Conservation (phyloP, 2,888 invertebrate genomes). For the Apotomis betuletana region DNA sequence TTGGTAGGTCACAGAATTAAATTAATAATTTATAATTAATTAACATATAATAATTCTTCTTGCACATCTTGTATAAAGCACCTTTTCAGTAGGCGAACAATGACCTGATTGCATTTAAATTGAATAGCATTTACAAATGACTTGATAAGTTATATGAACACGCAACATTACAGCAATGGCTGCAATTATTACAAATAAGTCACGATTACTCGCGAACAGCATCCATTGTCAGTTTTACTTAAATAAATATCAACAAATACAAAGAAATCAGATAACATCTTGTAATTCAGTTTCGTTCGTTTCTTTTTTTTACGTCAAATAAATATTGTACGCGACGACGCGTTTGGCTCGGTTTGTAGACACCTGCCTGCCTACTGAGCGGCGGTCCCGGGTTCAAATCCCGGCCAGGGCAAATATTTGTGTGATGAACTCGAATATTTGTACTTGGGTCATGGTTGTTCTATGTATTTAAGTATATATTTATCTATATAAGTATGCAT, state of each 20-base stretch:
- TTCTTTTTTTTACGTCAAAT: too few relatives aligned
- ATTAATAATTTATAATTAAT: constrained; percentile 1
- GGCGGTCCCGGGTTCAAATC: too few relatives aligned
- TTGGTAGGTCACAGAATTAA: background rate
- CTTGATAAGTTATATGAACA: background rate
- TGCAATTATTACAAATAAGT: constrained; percentile 3
- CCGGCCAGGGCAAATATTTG: too few relatives aligned
- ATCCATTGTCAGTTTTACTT: background rate
- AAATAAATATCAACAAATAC: background rate
- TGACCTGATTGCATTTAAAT: constrained; percentile 19
- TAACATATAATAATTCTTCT: constrained; percentile 5
- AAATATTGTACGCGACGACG: too few relatives aligned
- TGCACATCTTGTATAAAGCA: constrained; percentile 2
- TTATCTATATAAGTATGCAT: too few relatives aligned
- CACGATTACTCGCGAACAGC: background rate
- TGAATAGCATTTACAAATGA: constrained; percentile 10
- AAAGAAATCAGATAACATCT: background rate
- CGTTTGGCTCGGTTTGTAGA: too few relatives aligned
- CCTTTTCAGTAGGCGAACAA: constrained; percentile 16
- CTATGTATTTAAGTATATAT: too few relatives aligned
- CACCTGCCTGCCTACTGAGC: too few relatives aligned
- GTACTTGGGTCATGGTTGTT: too few relatives aligned
- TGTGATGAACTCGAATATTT: too few relatives aligned
- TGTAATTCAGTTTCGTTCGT: too few relatives aligned
- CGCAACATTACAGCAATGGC: constrained; percentile 4